A percentile compares a stretch with the other conserved stretches of the same genome.
Evolutionary conservation across 2,888 invertebrate species (phyloP).

Genomic region (Orthosia cruda): DNA sequence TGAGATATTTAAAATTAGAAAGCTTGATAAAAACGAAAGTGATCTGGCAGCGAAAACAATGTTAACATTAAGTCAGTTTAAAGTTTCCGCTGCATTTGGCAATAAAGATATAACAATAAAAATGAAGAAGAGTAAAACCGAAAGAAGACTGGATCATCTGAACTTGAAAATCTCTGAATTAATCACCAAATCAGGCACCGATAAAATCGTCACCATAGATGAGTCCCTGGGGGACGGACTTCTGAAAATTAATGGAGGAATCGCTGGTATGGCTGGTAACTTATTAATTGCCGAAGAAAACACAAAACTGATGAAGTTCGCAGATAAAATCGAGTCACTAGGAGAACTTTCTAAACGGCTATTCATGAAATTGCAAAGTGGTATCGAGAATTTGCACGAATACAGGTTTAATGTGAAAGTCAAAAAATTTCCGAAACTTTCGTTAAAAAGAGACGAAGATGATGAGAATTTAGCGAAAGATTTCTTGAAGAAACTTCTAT

Average conservation of each 20-base stretch:
- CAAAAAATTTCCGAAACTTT: constrained; percentile 31
- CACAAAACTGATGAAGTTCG: constrained; percentile 37
- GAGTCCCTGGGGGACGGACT: constrained; percentile 32
- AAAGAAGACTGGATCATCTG: constrained; percentile 40
- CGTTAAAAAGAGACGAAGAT: constrained; percentile 9
- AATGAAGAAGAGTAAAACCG: constrained; percentile 28
- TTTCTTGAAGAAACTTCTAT: constrained; percentile 40
- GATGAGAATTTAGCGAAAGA: constrained; percentile 36
- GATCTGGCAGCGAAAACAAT: constrained; percentile 23
- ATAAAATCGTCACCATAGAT: constrained; percentile 34
- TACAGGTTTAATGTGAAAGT: constrained; percentile 33
- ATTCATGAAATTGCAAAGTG: constrained; percentile 17
- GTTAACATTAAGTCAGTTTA: constrained; percentile 35
- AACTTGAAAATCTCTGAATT: constrained; percentile 24
- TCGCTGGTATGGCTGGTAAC: constrained; percentile 52
- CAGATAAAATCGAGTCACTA: constrained; percentile 14
- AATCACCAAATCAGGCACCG: constrained; percentile 6
- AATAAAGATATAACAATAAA: constrained; percentile 51
- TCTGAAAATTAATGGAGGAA: constrained; percentile 27
- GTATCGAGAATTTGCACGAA: constrained; percentile 28
- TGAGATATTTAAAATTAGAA: constrained; percentile 20
- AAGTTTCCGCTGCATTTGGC: constrained; percentile 55
- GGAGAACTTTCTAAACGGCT: constrained; percentile 34
- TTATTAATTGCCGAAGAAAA: constrained; percentile 35
- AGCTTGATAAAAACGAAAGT: background rate